A percentile compares a stretch with the other conserved stretches of the same genome.
Conservation (phyloP, 1,140 invertebrate genomes). For the Pissodes strobi region DNA sequence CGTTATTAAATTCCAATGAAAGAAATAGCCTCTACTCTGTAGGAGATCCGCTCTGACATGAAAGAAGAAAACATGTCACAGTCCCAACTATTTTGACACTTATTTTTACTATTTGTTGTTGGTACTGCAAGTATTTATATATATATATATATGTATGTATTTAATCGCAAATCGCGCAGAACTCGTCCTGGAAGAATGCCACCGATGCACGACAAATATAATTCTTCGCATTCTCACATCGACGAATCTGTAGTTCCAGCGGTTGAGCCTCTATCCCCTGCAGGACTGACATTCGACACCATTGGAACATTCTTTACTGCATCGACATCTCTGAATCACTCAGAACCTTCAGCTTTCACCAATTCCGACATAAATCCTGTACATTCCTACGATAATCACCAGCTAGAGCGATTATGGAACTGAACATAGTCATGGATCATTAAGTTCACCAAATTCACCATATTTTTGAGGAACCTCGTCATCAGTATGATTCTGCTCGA, state of each 20-base stretch:
- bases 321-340: constrained; percentile 40
- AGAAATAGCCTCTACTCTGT: no score
- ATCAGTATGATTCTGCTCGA: not conserved
- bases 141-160: constrained; percentile 15
- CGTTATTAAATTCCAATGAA: no score
- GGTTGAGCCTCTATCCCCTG: constrained; percentile 33
- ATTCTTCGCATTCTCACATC: constrained; percentile 19
- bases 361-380: constrained; percentile 8
- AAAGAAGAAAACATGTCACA: no score
- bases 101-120: no score
- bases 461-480: constrained; percentile 21
- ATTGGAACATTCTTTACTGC: constrained; percentile 45
- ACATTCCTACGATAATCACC: not conserved
- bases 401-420: not conserved
- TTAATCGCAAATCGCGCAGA: constrained; percentile 40
- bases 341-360: constrained; percentile 36
- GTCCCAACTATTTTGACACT: no score
- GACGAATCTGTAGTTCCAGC: constrained; percentile 31
- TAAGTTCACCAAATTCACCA: not conserved
- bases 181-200: constrained; percentile 45
- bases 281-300: constrained; percentile 37
- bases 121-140: no score
- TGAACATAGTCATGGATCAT: constrained; percentile 9
- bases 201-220: constrained; percentile 21
- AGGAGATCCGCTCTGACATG: no score